These are phyloP conservation scores for Pandemis cinnamomeana DNA, from an alignment of 2,888 invertebrate species.

Conservation along the genomic window DNA sequence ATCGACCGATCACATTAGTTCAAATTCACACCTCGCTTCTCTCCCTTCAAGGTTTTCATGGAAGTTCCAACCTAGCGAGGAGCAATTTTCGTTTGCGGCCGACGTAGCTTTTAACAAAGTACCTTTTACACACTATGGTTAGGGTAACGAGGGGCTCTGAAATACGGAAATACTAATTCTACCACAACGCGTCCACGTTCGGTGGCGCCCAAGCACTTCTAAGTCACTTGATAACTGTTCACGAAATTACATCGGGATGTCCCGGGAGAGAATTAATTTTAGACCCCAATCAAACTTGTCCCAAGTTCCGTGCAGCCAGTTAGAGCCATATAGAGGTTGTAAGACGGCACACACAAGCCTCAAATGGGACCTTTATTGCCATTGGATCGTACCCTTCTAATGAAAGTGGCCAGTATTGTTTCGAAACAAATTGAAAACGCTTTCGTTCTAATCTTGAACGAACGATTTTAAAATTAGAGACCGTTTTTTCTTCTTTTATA, in stretches of 20 bases:
- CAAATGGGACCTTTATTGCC: slow-evolving; percentile 38
- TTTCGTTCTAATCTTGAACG: slow-evolving; percentile 8
- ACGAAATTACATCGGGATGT: slow-evolving; percentile 64
- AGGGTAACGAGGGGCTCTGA: background rate
- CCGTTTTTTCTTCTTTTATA: background rate
- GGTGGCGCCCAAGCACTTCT: slow-evolving; percentile 50
- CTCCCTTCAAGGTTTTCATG: background rate
- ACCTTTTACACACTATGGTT: background rate
- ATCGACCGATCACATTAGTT: too few relatives aligned
- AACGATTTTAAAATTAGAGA: background rate
- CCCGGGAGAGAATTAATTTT: slow-evolving; percentile 68
- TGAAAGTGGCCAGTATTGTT: slow-evolving; percentile 27
- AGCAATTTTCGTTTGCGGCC: slow-evolving; percentile 2
- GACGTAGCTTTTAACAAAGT: background rate
- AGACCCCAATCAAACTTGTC: slow-evolving; percentile 72
- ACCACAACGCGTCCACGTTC: slow-evolving; percentile 41
- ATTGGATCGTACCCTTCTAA: slow-evolving; percentile 23
- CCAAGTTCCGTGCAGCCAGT: slow-evolving; percentile 57
- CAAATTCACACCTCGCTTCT: too few relatives aligned
- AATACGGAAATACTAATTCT: slow-evolving; percentile 22
- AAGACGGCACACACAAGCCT: slow-evolving; percentile 47
- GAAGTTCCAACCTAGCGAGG: background rate
- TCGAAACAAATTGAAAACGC: slow-evolving; percentile 14
- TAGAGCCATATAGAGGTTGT: slow-evolving; percentile 43
- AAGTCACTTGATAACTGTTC: slow-evolving; percentile 64